Conservation (phyloP, 2,797 vertebrate species). For the Diplodus sargus region DNA sequence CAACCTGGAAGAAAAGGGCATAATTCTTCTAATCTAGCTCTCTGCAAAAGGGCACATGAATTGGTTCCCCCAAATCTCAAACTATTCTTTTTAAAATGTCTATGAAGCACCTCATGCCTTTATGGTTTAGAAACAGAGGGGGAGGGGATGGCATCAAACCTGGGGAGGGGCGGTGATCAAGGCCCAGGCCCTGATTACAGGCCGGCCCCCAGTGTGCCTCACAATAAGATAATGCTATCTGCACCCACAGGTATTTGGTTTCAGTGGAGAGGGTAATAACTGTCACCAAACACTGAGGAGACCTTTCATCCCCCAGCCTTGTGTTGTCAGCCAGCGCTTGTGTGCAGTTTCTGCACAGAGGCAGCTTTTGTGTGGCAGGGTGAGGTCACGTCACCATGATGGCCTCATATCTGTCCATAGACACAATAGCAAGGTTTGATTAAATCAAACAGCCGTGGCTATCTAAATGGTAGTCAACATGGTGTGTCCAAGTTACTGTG, state of each 20-base stretch:
- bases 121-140: slow-evolving; percentile 46
- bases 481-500: slow-evolving; percentile 61
- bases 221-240: slow-evolving; percentile 83
- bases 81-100: slow-evolving; percentile 18
- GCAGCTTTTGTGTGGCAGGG: slow-evolving; percentile 73
- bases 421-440: slow-evolving; percentile 79
- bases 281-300: slow-evolving; percentile 83
- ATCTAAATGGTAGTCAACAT: slow-evolving; percentile 74
- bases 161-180: slow-evolving; percentile 71
- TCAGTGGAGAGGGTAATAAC: slow-evolving; percentile 82
- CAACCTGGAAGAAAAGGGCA: no score
- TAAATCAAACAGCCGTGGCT: slow-evolving; percentile 81
- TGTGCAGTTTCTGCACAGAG: slow-evolving; percentile 76
- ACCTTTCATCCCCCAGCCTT: slow-evolving; percentile 79
- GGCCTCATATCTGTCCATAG: slow-evolving; percentile 72
- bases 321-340: slow-evolving; percentile 76
- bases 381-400: slow-evolving; percentile 66
- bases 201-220: slow-evolving; percentile 70
- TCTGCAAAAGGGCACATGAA: not conserved
- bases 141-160: slow-evolving; percentile 55
- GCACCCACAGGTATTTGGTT: slow-evolving; percentile 84
- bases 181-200: slow-evolving; percentile 77
- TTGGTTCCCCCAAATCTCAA: slow-evolving; percentile 5
- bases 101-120: slow-evolving; percentile 18
- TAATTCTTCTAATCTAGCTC: not conserved